Evolutionary conservation across 1,140 invertebrate species (phyloP), one percentile per base, ranked within the genome.

Genomic region (Drosophila nannoptera): DNA sequence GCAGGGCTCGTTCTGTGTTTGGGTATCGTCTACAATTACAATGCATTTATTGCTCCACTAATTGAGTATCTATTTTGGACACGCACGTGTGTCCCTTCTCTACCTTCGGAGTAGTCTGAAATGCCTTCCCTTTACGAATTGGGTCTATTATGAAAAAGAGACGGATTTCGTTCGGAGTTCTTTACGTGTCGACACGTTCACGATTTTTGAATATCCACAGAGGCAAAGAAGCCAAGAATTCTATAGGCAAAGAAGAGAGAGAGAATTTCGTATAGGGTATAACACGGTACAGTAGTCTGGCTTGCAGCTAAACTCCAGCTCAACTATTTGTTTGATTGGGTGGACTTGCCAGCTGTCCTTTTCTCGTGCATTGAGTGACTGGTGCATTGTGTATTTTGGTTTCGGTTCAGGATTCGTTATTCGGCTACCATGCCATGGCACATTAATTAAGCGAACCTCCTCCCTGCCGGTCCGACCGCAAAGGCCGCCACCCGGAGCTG

Each of bases 51-150:
- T 83, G 78, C 72, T 60, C 49, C 75, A 82, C 78, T 82, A 83
- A 82, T 83, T 78, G 78, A 83, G 75, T 78, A 83, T 83, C 68
- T 78, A 82, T 83, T 83, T 83, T 78, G 58, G 72, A 73, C 78
- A 83, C 75, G 78, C 78, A 78, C 72, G 74, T 70, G 69, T 75
- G 36, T 53, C 32, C 40, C 48, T 50, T n/a, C 48, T 46, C 40
- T 49, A 32, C 33, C 12, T 58, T 32, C 35, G 12, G 31, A 56
- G 36, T 35, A 50, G 43, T 49, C 67, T 66, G 62, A 22, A 22
- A 22, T 22, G 1, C 22, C 22, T 22, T 22, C 22, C 22, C 22
- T 22, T 22, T 3, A 22, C 22, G 22, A 22, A 22, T 22, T 22
- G 22, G 22, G 22, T 22, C 22, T 22, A 22, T 22, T 22, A 22